Conservation (phyloP, 2,888 invertebrate genomes). For the Folsomia manolachei region DNA sequence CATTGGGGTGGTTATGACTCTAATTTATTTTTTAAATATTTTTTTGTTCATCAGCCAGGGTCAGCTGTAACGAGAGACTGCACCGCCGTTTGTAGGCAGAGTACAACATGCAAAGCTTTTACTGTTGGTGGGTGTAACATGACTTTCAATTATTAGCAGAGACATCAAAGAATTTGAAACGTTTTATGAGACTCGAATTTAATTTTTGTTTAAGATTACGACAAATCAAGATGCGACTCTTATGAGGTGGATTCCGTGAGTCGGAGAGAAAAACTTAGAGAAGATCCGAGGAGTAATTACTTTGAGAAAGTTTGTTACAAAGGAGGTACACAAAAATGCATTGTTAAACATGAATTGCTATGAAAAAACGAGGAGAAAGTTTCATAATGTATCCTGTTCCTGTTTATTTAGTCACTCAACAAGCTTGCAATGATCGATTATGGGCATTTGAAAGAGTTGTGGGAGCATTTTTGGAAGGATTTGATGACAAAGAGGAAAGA, state of each 20-base stretch:
- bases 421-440: slow-evolving; percentile 55
- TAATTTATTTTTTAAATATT: too few relatives aligned
- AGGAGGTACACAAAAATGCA: slow-evolving; percentile 52
- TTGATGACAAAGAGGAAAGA: slow-evolving; percentile 54
- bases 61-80: slow-evolving; percentile 56
- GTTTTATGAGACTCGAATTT: background rate
- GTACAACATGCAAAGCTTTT: slow-evolving; percentile 54
- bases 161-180: too few relatives aligned
- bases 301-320: slow-evolving; percentile 56
- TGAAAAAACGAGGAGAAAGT: too few relatives aligned
- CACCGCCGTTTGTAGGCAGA: slow-evolving; percentile 55
- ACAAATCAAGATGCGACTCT: slow-evolving; percentile 54
- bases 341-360: background rate
- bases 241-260: slow-evolving; percentile 54
- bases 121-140: slow-evolving; percentile 52
- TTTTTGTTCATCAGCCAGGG: slow-evolving; percentile 54
- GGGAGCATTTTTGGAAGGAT: slow-evolving; percentile 55
- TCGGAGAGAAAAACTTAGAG: slow-evolving; percentile 53
- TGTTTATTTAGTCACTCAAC: slow-evolving; percentile 37
- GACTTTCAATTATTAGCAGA: too few relatives aligned
- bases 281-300: slow-evolving; percentile 54
- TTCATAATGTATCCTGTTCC: background rate
- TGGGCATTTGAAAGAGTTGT: slow-evolving; percentile 59
- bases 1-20: too few relatives aligned
- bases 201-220: slow-evolving; percentile 55